A percentile compares a stretch with the other conserved stretches of the same genome.
phyloP scores from a whole-genome alignment of 2,888 invertebrate species.

The Apotomis turbidana region DNA sequence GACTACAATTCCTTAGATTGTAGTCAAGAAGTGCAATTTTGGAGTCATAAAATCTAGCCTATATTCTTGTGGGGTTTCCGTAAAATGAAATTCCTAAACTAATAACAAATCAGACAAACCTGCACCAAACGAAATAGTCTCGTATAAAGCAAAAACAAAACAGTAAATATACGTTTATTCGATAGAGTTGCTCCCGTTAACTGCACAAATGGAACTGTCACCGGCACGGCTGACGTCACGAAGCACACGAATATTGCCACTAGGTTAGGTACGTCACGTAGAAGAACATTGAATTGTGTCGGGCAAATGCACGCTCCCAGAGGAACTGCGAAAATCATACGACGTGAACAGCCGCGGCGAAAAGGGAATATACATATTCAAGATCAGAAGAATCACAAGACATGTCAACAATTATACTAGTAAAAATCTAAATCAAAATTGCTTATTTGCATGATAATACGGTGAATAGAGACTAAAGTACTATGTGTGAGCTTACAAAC shows the following conservation, averaged over 20 bases:
- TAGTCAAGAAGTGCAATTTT: too few species aligned
- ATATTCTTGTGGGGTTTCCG: too few species aligned
- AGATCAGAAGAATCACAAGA: background rate
- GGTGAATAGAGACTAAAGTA: too few species aligned
- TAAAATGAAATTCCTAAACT: background rate
- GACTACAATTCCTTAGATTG: too few species aligned
- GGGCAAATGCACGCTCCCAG: background rate
- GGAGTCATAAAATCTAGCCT: too few species aligned
- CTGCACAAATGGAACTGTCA: slow-evolving; percentile 18
- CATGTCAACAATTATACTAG: background rate
- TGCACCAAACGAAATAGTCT: background rate
- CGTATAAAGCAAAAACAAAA: background rate
- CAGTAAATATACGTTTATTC: background rate
- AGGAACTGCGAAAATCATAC: background rate
- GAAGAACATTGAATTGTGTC: slow-evolving; percentile 1
- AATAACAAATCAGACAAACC: background rate
- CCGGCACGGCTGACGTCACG: slow-evolving; percentile 3
- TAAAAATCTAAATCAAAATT: too few species aligned
- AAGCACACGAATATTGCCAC: slow-evolving; percentile 14
- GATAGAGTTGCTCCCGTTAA: slow-evolving; percentile 5
- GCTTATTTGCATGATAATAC: too few species aligned
- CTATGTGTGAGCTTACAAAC: too few species aligned
- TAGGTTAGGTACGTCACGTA: slow-evolving; percentile 1
- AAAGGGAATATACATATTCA: background rate
- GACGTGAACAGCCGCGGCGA: background rate